Percentiles rank a stretch among this genome's conserved stretches.
phyloP scores from a whole-genome alignment of 1,140 invertebrate genomes.

The Hesperophylax magnus region DNA sequence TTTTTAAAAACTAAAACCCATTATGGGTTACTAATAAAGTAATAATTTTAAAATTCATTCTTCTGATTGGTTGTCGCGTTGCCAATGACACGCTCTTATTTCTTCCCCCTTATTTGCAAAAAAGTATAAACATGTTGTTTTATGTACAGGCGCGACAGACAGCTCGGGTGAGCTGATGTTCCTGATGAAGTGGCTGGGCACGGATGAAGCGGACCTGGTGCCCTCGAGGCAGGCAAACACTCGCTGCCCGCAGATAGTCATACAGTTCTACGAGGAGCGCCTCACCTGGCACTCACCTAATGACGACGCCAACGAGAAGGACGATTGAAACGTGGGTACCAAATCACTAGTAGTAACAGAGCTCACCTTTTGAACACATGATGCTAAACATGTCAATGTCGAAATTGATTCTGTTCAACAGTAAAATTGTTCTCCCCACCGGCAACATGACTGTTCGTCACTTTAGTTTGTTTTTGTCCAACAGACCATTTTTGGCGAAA shows the following conservation, averaged over 20 bases:
- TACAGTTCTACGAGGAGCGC: slow-evolving; percentile 95
- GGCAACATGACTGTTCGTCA: too few relatives aligned
- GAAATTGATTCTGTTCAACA: too few relatives aligned
- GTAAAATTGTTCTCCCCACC: too few relatives aligned
- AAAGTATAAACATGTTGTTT: slow-evolving; percentile 61
- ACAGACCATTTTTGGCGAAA: too few relatives aligned
- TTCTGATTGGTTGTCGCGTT: too few relatives aligned
- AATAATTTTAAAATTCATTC: too few relatives aligned
- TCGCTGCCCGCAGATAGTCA: slow-evolving; percentile 95
- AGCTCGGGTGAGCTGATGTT: slow-evolving; percentile 96
- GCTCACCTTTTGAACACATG: too few relatives aligned
- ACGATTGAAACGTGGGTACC: slow-evolving; percentile 32
- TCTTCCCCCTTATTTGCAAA: neutral
- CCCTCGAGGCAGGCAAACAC: slow-evolving; percentile 92
- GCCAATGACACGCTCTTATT: too few relatives aligned
- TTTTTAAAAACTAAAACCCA: too few relatives aligned
- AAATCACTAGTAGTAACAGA: neutral
- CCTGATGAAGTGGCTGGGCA: slow-evolving; percentile 98
- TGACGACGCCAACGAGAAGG: slow-evolving; percentile 71
- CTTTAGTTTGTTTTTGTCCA: too few relatives aligned
- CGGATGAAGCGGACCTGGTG: slow-evolving; percentile 95
- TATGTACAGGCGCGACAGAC: slow-evolving; percentile 84
- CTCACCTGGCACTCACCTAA: slow-evolving; percentile 93
- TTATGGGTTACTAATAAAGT: too few relatives aligned
- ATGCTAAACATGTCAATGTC: too few relatives aligned